Conservation (phyloP, 2,113 vertebrate genomes). For the Atlantisia rogersi region DNA sequence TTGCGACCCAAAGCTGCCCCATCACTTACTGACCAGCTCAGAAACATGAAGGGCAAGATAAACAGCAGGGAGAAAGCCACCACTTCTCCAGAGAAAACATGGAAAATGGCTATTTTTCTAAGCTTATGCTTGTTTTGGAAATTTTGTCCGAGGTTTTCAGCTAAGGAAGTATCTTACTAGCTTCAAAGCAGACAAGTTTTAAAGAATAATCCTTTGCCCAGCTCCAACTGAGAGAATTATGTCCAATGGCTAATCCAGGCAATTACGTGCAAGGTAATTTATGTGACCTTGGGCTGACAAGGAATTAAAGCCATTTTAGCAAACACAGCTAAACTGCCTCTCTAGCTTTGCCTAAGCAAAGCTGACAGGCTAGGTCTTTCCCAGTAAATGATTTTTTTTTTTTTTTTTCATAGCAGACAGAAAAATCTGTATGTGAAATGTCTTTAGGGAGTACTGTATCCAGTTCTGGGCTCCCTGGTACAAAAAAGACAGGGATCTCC, state of each 20-base stretch:
- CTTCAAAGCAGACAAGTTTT: not conserved
- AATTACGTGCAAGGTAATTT: conserved; percentile 19
- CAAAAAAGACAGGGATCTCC: too few relatives aligned
- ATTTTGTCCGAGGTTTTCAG: not conserved
- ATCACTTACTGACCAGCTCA: not conserved
- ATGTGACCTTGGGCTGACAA: not conserved
- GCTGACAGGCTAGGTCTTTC: not conserved
- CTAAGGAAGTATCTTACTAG: not conserved
- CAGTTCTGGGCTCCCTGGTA: too few relatives aligned
- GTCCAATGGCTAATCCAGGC: not conserved
- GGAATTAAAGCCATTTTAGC: conserved; percentile 17
- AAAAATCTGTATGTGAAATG: not conserved
- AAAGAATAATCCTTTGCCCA: not conserved
- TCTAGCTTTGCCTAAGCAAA: not conserved
- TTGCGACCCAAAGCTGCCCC: not conserved
- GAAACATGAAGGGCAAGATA: not conserved
- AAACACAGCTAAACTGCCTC: conserved; percentile 7
- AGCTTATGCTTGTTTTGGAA: not conserved
- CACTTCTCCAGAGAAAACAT: not conserved
- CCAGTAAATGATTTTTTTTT: not conserved
- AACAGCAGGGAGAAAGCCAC: not conserved
- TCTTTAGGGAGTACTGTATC: not conserved
- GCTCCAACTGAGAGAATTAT: not conserved
- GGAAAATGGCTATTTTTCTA: not conserved
- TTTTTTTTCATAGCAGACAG: not conserved